Base-by-base conservation (phyloP, 2,888 invertebrate genomes). In the Halocaridina rubra region DNA sequence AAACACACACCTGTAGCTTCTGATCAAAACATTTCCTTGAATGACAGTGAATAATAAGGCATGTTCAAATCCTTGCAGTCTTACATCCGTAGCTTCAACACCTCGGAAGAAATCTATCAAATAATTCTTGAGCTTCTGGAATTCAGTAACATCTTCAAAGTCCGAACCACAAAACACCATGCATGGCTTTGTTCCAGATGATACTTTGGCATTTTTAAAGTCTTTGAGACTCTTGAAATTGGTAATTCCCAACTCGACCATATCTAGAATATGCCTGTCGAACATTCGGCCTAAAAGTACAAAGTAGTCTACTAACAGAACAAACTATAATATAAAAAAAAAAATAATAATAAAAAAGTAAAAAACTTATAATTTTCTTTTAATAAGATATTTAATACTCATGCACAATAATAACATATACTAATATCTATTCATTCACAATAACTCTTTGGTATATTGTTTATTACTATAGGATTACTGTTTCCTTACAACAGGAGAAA, bases 211-310 rank as follows among this genome's bases (percentile, higher is more conserved):
- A 80, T 93, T 94, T 87, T 94, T 94, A 90, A 98, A 97, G 67
- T 96, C 96, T 22, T 93, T 92, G 91, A 98, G 93, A 0, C 95
- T 93, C 90, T 94, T 94, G 90, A 94, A 98, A 80, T 94, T 93
- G 79, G 96, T 96, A 27, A 99, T 93, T 13, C 97, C 97, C 81
- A 99, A 93, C 91, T 99, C 99, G 82, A 97, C 93, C 98, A 99
- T 98, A 90, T 99, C 99, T 81, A 99, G 92, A 33, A 99, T 92
- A 82, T 95, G 95, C 90, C 95, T 94, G 91, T 99, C 96, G 91
- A 94, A 98, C 90, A 96, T 94, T 89, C 99, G 93, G 0, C 94
- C 86, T 86, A 77, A 27, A 64, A 30, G 30, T n/a, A n/a, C n/a
- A n/a, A n/a, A n/a, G n/a, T n/a, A n/a, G n/a, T n/a, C n/a, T n/a